A percentile compares a stretch with the other conserved stretches of the same genome.
phyloP scores from a whole-genome alignment of 2,797 vertebrate genomes.

The Neopelma chrysocephalum region DNA sequence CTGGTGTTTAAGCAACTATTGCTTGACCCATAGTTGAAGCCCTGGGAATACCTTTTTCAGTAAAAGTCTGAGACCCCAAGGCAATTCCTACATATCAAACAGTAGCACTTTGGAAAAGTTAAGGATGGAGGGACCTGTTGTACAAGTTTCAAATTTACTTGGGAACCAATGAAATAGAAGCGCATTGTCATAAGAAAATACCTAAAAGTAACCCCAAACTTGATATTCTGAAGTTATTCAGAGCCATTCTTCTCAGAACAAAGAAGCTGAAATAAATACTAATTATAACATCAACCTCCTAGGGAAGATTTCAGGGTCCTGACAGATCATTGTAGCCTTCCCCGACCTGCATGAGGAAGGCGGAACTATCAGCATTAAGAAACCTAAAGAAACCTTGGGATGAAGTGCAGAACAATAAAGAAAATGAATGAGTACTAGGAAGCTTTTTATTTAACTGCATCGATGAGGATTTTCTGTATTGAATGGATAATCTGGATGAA shows the following conservation, averaged over 20 bases:
- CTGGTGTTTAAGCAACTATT: not conserved
- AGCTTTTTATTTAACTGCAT: not conserved
- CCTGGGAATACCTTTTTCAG: not conserved
- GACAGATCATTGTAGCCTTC: not conserved
- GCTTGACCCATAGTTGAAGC: not conserved
- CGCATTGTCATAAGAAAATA: not conserved
- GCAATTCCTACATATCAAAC: not conserved
- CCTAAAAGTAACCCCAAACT: not conserved
- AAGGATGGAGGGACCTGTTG: not conserved
- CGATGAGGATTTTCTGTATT: not conserved
- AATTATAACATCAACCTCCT: not conserved
- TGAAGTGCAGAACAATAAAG: not conserved
- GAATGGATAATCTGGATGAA: not conserved
- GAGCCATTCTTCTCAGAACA: not conserved
- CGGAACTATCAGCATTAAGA: not conserved
- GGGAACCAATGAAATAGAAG: not conserved
- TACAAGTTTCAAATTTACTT: not conserved
- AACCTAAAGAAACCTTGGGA: not conserved
- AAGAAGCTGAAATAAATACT: not conserved
- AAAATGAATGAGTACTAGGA: not conserved
- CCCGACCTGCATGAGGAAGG: not conserved
- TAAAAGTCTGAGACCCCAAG: not conserved
- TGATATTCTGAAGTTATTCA: not conserved
- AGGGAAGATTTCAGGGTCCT: not conserved
- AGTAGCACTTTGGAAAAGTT: not conserved